phyloP scores from a whole-genome alignment of 2,113 vertebrate genomes.

The Pontoporia blainvillei region DNA sequence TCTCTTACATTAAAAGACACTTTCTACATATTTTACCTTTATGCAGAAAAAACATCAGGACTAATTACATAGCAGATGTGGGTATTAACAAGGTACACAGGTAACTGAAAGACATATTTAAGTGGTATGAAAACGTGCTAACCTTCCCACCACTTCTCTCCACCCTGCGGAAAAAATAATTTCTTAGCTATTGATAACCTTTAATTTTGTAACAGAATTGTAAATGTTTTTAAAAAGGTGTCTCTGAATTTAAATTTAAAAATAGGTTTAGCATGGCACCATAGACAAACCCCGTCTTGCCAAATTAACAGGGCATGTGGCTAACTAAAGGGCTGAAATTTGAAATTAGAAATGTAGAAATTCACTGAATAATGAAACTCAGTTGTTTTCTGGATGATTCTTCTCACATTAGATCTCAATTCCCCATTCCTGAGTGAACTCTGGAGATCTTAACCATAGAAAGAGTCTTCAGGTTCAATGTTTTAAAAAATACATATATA shows the following conservation, averaged over 20 bases:
- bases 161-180: background rate
- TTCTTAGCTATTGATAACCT: background rate
- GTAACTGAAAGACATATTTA: background rate
- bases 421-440: background rate
- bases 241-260: conserved; percentile 51
- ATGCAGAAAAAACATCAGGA: background rate
- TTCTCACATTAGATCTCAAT: conserved; percentile 31
- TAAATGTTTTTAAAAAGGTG: conserved; percentile 9
- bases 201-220: conserved; percentile 42
- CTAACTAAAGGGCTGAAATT: background rate
- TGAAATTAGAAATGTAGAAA: conserved; percentile 45
- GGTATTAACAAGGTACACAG: background rate
- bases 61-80: background rate
- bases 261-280: background rate
- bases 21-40: background rate
- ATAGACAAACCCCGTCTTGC: background rate
- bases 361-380: background rate
- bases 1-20: background rate
- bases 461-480: background rate
- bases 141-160: background rate
- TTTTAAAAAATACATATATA: background rate
- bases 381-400: conserved; percentile 14
- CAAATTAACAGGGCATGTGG: background rate
- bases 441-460: conserved; percentile 12
- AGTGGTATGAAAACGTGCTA: background rate